Percentiles rank a stretch among this genome's conserved stretches.
These are phyloP conservation scores for Cyanistes caeruleus DNA, from an alignment of 2,113 vertebrate genomes.

Conservation along the genomic window DNA sequence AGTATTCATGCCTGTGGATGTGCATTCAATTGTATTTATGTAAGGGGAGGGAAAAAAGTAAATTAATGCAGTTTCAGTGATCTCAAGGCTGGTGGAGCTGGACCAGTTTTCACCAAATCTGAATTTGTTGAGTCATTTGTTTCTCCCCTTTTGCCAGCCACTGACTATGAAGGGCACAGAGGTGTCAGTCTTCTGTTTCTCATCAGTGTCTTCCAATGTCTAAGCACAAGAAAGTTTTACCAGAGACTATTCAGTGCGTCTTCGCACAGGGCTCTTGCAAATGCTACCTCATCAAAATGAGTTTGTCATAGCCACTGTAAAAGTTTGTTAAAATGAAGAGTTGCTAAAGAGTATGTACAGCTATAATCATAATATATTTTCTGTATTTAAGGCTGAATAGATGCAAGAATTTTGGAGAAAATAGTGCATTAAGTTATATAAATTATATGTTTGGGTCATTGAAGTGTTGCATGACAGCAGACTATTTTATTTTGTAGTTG, in stretches of 20 bases:
- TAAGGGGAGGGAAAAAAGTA: not conserved
- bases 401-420: not conserved
- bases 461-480: not conserved
- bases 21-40: not conserved
- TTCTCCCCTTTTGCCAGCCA: not conserved
- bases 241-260: not conserved
- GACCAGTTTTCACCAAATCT: not conserved
- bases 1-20: not conserved
- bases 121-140: not conserved
- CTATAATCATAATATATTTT: not conserved
- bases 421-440: not conserved
- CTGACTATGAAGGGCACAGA: not conserved
- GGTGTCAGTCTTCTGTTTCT: not conserved
- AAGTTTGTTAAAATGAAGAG: not conserved
- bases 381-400: not conserved
- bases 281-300: conserved; percentile 44
- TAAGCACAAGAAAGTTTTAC: not conserved
- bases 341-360: not conserved
- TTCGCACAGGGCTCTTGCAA: conserved; percentile 16
- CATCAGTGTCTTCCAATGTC: not conserved
- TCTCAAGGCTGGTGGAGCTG: not conserved
- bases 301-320: not conserved
- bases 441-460: not conserved
- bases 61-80: not conserved
- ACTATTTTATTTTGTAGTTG: not conserved